Evolutionary conservation across 2,888 invertebrate genomes (phyloP), one percentile per base, ranked within the genome.

Genomic region (Drosophila siamana): DNA sequence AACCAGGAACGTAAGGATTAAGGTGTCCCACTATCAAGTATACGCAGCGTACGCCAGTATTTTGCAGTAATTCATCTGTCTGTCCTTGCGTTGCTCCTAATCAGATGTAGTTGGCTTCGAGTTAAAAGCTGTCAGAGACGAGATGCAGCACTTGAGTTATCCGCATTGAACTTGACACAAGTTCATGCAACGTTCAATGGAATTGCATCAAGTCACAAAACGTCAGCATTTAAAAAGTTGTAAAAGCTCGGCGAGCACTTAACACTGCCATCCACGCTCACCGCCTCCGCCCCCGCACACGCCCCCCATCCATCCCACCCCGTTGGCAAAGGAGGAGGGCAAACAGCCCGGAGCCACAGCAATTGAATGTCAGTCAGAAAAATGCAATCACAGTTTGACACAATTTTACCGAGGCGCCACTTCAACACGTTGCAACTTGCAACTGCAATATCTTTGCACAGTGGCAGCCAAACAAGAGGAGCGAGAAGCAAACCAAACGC

Each of bases 321-420:
- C n/a, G n/a, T n/a, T n/a, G n/a, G n/a, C n/a, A n/a, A n/a, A n/a
- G n/a, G n/a, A n/a, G n/a, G n/a, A n/a, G n/a, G 70, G 40, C 86
- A 78, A 83, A 70, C 72, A 78, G 43, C 24, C 11, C 50, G 36
- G 44, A 70, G 64, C 78, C 70, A 71, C 68, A 78, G 85, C 85
- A 85, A 84, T 84, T 87, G 83, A 85, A 84, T 85, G 87, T 74
- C 83, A 84, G 82, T 87, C 87, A 85, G 72, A 84, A 84, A 83
- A 84, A 84, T 85, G 88, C 88, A 88, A 85, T 85, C 85, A 85
- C 83, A 83, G 85, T 88, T 85, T 88, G 85, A 85, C 85, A 85
- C 85, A 88, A 86, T 85, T 85, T 86, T 66, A 78, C 74, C 80
- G 73, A 88, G 84, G 86, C 86, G 86, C 88, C 86, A 88, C 85